Evolutionary conservation across 2,888 invertebrate genomes (phyloP).

Genomic region (Polymixis lichenea): DNA sequence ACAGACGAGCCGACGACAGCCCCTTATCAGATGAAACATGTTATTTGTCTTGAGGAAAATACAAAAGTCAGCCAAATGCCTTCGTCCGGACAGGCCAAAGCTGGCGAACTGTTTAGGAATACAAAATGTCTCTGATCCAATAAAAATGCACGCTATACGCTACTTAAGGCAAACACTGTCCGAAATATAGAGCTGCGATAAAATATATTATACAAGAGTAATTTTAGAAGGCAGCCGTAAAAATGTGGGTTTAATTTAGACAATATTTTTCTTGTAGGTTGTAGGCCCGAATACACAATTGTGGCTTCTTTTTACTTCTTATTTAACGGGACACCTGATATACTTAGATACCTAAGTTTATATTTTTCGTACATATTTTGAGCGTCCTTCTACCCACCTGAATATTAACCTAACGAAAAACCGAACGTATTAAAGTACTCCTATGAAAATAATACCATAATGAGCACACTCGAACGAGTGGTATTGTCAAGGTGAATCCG

Average conservation of each 20-base stretch:
- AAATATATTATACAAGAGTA: slow-evolving; percentile 50
- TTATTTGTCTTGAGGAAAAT: slow-evolving; percentile 85
- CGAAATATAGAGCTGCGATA: slow-evolving; percentile 58
- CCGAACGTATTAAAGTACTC: not conserved
- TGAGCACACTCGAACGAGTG: slow-evolving; percentile 20
- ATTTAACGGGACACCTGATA: slow-evolving; percentile 25
- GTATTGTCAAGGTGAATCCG: slow-evolving; percentile 23
- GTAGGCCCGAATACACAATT: slow-evolving; percentile 15
- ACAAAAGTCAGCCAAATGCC: slow-evolving; percentile 84
- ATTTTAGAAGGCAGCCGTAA: slow-evolving; percentile 53
- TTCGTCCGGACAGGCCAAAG: slow-evolving; percentile 78
- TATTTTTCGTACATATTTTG: slow-evolving; percentile 15
- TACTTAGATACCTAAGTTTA: not conserved
- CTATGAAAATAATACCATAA: slow-evolving; percentile 29
- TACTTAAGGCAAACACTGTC: slow-evolving; percentile 70
- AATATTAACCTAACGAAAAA: not conserved
- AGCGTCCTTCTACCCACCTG: not conserved
- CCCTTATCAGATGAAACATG: slow-evolving; percentile 87
- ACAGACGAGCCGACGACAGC: slow-evolving; percentile 86
- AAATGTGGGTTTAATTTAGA: slow-evolving; percentile 58
- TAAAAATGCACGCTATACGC: slow-evolving; percentile 74
- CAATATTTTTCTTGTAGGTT: slow-evolving; percentile 40
- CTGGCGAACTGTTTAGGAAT: slow-evolving; percentile 77
- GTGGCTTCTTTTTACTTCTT: slow-evolving; percentile 35
- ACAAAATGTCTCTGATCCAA: slow-evolving; percentile 74